These are phyloP conservation scores for Zootoca vivipara DNA, from an alignment of 2,113 vertebrate species.

Conservation along the genomic window DNA sequence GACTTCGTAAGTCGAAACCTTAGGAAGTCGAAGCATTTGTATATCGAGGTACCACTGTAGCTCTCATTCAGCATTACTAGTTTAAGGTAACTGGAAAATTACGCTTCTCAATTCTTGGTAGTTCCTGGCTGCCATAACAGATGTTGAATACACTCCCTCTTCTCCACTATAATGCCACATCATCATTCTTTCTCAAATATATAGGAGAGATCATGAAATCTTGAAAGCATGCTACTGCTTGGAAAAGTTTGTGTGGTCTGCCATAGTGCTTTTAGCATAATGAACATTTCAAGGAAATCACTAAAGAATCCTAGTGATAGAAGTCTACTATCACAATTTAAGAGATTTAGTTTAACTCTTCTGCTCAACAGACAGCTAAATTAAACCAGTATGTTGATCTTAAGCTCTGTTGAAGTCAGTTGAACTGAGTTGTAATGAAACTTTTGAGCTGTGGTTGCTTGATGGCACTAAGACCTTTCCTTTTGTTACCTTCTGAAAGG, in stretches of 20 bases:
- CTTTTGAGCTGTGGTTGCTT: neutral
- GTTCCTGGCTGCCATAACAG: neutral
- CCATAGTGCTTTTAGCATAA: neutral
- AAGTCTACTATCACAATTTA: neutral
- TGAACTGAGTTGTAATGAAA: neutral
- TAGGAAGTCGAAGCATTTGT: too few species aligned
- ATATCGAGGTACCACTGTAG: too few species aligned
- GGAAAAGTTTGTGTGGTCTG: neutral
- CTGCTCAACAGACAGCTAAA: neutral
- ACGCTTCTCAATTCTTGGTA: fast-evolving
- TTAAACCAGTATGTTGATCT: neutral
- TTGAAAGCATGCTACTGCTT: neutral
- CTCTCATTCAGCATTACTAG: neutral
- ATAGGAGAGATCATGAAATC: neutral
- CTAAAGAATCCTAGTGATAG: neutral
- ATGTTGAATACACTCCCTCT: neutral
- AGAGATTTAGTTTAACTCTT: neutral
- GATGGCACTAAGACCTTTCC: neutral
- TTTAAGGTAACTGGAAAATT: neutral
- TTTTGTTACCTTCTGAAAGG: neutral
- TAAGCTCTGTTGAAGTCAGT: neutral
- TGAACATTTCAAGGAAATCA: neutral
- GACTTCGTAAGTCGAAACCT: too few species aligned
- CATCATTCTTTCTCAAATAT: constrained; percentile 61
- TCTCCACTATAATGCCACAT: constrained; percentile 70